phyloP scores from a whole-genome alignment of 2,113 vertebrate genomes.

The Pseudopodoces humilis region DNA sequence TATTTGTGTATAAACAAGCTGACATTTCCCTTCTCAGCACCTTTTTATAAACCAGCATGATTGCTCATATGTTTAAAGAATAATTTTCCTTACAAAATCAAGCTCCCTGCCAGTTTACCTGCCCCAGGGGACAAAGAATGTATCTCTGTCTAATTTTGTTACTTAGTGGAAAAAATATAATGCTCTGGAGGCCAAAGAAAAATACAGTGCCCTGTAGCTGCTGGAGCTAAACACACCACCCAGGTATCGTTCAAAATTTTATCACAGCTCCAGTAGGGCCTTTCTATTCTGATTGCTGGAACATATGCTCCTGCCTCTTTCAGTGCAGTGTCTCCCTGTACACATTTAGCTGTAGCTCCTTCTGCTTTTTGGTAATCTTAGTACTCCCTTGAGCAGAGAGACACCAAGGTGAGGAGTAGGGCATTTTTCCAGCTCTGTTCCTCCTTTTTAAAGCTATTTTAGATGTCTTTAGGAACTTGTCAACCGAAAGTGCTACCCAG shows the following conservation, averaged over 20 bases:
- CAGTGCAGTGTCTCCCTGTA: constrained; percentile 17
- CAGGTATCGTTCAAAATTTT: background rate
- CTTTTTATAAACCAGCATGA: constrained; percentile 27
- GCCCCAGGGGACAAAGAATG: background rate
- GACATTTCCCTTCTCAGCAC: constrained; percentile 13
- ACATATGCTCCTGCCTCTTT: constrained; percentile 21
- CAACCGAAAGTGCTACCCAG: background rate
- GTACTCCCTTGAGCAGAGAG: constrained; percentile 13
- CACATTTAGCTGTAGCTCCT: constrained; percentile 37
- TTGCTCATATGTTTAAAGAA: constrained; percentile 17
- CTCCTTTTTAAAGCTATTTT: background rate
- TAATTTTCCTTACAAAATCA: constrained; percentile 18
- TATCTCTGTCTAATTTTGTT: constrained; percentile 11
- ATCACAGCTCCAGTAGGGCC: background rate
- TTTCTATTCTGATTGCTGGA: constrained; percentile 34
- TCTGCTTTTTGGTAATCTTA: constrained; percentile 25
- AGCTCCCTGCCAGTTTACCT: background rate
- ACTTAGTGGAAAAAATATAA: background rate
- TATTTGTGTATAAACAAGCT: constrained; percentile 35
- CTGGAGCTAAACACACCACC: background rate
- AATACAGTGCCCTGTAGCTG: background rate
- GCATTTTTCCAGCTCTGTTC: background rate
- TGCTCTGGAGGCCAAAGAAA: background rate
- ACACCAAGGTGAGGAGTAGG: constrained; percentile 21
- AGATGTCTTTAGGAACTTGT: background rate